phyloP scores from a whole-genome alignment of 2,113 vertebrate species.

The Sarotherodon lohbergeri region DNA sequence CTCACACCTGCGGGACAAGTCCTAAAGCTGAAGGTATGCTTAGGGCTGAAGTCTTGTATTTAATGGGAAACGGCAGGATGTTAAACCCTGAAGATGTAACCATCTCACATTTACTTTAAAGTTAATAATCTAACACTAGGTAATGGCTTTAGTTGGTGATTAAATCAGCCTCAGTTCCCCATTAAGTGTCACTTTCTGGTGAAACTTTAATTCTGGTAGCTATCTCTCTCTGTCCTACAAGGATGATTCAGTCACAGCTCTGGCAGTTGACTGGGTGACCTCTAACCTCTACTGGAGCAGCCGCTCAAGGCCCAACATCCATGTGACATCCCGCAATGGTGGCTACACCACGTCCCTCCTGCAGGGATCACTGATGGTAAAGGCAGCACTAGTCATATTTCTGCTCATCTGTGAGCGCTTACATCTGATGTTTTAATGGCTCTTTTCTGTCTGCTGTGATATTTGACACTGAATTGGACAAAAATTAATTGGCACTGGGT shows the following conservation, averaged over 20 bases:
- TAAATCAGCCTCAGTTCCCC: background rate
- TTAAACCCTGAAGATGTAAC: background rate
- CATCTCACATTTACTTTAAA: background rate
- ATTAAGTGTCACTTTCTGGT: background rate
- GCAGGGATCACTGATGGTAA: constrained; percentile 44
- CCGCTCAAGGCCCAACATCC: constrained; percentile 56
- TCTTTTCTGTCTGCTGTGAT: background rate
- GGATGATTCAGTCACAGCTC: constrained; percentile 64
- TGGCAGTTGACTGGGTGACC: constrained; percentile 89
- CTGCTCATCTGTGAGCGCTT: background rate
- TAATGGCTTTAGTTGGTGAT: background rate
- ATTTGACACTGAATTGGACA: background rate
- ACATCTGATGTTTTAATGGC: background rate
- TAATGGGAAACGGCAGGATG: background rate
- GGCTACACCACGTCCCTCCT: constrained; percentile 67
- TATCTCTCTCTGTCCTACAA: background rate
- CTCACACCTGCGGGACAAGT: constrained; percentile 60
- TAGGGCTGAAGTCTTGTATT: background rate
- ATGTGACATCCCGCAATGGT: constrained; percentile 63
- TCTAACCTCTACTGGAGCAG: constrained; percentile 87
- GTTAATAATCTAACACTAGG: background rate
- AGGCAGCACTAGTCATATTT: background rate
- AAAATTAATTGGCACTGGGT: background rate
- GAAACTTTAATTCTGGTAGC: background rate
- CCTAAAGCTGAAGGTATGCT: constrained; percentile 56